Percentiles rank a stretch among this genome's conserved stretches.
These are phyloP conservation scores for Gryllus bimaculatus DNA, from an alignment of 1,140 invertebrate species.

Conservation along the genomic window DNA sequence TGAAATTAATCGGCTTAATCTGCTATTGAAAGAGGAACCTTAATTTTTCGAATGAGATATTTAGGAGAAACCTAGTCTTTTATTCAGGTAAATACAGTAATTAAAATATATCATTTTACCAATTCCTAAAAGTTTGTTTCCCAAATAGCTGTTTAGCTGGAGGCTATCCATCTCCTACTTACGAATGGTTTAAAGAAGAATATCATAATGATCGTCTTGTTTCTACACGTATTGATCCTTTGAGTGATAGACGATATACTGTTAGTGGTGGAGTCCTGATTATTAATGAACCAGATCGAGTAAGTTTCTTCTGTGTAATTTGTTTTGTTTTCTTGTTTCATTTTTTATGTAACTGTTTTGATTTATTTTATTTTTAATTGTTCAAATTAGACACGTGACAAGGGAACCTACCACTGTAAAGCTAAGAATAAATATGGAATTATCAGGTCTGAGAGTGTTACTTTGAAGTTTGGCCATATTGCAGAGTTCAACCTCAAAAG, in stretches of 20 bases:
- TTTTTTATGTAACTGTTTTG: constrained; percentile 12
- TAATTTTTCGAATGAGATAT: too few species aligned
- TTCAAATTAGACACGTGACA: constrained; percentile 50
- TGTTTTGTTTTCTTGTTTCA: constrained; percentile 19
- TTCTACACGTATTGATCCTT: constrained; percentile 63
- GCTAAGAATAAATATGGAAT: constrained; percentile 82
- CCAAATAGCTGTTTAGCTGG: constrained; percentile 62
- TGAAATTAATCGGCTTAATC: too few species aligned
- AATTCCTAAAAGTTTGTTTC: too few species aligned
- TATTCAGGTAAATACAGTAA: too few species aligned
- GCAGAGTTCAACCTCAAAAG: constrained; percentile 84
- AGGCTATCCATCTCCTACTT: constrained; percentile 82
- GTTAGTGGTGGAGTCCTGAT: constrained; percentile 84
- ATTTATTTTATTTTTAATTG: constrained; percentile 12
- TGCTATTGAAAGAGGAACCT: too few species aligned
- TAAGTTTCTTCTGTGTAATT: constrained; percentile 26
- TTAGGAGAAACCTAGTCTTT: too few species aligned
- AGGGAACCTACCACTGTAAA: constrained; percentile 84
- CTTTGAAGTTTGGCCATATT: constrained; percentile 83
- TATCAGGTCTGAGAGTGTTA: constrained; percentile 78
- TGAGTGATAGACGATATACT: constrained; percentile 65
- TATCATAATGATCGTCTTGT: constrained; percentile 67
- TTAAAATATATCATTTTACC: too few species aligned
- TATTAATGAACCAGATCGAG: constrained; percentile 75
- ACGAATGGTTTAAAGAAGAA: constrained; percentile 85